Conservation (phyloP, 2,113 vertebrate genomes). For the Patagioenas fasciata region DNA sequence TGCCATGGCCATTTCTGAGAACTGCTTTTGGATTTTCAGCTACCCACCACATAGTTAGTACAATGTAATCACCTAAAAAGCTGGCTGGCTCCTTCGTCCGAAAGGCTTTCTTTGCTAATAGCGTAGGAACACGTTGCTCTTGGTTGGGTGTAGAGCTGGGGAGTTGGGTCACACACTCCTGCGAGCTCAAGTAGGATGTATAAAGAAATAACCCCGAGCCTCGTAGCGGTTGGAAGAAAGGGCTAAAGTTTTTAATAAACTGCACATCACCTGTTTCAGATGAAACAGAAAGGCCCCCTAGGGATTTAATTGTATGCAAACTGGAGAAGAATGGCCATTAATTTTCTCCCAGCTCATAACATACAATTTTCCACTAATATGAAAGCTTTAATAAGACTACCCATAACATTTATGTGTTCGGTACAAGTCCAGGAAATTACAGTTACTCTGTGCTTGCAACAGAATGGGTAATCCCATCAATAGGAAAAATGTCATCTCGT, state of each 20-base stretch:
- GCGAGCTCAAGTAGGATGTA: neutral
- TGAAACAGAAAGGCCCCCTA: neutral
- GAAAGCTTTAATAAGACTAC: conserved; percentile 30
- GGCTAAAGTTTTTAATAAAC: neutral
- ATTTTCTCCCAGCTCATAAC: conserved; percentile 13
- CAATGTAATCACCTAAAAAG: neutral
- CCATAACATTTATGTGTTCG: neutral
- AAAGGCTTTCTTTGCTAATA: neutral
- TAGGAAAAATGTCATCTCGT: neutral
- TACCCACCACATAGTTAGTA: neutral
- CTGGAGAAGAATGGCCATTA: neutral
- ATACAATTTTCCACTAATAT: neutral
- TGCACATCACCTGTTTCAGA: neutral
- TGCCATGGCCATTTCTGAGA: neutral
- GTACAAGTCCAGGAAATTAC: neutral
- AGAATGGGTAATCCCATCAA: neutral
- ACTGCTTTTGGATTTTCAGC: neutral
- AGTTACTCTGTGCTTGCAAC: neutral
- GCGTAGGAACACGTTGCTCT: accelerated
- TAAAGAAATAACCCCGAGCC: neutral
- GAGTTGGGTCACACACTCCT: neutral
- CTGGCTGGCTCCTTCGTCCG: neutral
- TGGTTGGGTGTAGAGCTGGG: neutral
- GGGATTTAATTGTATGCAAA: neutral
- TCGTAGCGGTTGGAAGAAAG: neutral